Percentiles rank a stretch among this genome's conserved stretches.
phyloP scores from a whole-genome alignment of 2,888 invertebrate species.

The Sacculina carcini region DNA sequence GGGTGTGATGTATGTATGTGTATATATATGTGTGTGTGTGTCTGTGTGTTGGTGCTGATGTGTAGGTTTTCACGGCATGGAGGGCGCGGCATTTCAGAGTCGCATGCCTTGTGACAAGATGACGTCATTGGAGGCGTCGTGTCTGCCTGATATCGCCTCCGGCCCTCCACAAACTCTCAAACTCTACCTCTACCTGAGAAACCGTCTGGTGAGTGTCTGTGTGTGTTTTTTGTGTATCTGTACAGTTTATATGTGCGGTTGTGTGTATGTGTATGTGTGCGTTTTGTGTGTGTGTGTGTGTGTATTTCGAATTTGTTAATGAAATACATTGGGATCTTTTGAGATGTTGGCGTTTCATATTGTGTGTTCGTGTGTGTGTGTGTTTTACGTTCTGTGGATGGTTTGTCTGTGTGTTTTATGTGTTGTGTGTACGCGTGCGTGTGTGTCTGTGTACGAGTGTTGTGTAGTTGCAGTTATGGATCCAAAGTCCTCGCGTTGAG shows the following conservation, averaged over 20 bases:
- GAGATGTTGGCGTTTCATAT: not conserved
- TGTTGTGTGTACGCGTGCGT: too few relatives aligned
- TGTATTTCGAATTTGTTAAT: slow-evolving; percentile 1
- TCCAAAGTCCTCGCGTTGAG: slow-evolving; percentile 80
- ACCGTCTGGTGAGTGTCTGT: slow-evolving; percentile 34
- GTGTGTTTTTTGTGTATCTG: too few relatives aligned
- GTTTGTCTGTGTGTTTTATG: slow-evolving; percentile 7
- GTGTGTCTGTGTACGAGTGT: too few relatives aligned
- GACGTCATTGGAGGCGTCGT: slow-evolving; percentile 73
- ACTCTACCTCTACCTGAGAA: slow-evolving; percentile 71
- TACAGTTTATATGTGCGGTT: too few relatives aligned
- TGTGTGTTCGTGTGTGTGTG: not conserved
- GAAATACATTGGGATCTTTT: not conserved
- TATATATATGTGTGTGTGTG: too few relatives aligned
- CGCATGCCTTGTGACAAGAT: slow-evolving; percentile 79
- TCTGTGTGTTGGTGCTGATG: too few relatives aligned
- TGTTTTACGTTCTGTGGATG: not conserved
- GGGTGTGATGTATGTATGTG: too few relatives aligned
- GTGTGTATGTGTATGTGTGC: slow-evolving; percentile 3
- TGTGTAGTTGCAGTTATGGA: slow-evolving; percentile 58
- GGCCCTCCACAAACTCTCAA: slow-evolving; percentile 54
- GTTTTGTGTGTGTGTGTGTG: too few relatives aligned
- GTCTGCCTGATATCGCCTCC: slow-evolving; percentile 70
- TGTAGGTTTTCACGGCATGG: slow-evolving; percentile 30
- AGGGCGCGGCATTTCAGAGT: slow-evolving; percentile 81